Evolutionary conservation across 2,888 invertebrate species (phyloP), one percentile per base, ranked within the genome.

Genomic region (Tanypteryx hageni): DNA sequence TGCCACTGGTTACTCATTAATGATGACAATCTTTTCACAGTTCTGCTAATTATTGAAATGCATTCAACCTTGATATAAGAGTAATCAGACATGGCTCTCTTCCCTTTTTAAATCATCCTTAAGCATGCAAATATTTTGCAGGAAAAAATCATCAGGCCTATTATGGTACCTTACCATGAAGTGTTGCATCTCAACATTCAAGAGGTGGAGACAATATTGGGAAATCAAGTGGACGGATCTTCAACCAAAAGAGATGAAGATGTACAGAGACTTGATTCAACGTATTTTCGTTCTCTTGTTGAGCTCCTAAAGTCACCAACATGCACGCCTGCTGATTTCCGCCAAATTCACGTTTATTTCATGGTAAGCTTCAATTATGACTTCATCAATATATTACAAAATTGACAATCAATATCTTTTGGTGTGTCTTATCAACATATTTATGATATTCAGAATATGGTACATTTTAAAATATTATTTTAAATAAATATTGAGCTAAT

Each of bases 181-280:
- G 22, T 92, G 16, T 58, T 92, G 11, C 92, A 92, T 13, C 58
- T 68, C 2, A 92, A 92, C 44, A 64, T 92, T 0, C 86, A 86
- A 18, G 92, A 92, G 76, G 81, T 92, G 44, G 31, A 76, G 27
- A 56, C 68, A 64, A 64, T 13, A 44, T 86, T 92, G 16, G 44
- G 31, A n/a, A 61, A 89, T 18, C 18, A 13, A 44, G n/a, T 9
- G 64, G 27, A 64, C 18, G 14, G 7, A 27, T 18, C 86, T 61
- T 64, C 89, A 61, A 11, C n/a, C 31, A n/a, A 18, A 13, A n/a
- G 10, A 1, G 16, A 31, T 14, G 56, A 44, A 44, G 44, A n/a
- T 31, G 18, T 27, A 11, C 18, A 13, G 61, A 92, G 44, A 31
- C 22, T 58, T n/a, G 86, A 86, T 68, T 22, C 86, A 31, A 68